Evolutionary conservation across 2,888 invertebrate genomes (phyloP).

Genomic region (Amiota mariae): DNA sequence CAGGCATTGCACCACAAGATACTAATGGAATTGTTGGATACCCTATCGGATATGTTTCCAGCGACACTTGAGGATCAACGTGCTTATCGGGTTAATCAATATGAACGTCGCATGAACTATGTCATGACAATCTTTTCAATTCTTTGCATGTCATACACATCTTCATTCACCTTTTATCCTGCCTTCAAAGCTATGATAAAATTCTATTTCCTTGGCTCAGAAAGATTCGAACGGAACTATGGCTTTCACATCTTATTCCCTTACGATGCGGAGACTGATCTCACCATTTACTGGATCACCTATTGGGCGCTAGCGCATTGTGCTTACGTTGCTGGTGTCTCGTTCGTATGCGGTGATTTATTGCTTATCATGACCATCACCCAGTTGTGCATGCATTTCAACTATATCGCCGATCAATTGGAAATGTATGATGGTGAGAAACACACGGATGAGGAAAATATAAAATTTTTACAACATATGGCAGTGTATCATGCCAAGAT

Average conservation of each 20-base stretch:
- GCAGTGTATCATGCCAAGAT: conserved; percentile 50
- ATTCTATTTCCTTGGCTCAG: conserved; percentile 52
- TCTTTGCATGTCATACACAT: conserved; percentile 60
- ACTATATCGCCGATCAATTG: conserved; percentile 55
- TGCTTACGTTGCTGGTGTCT: conserved; percentile 61
- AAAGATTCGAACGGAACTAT: conserved; percentile 55
- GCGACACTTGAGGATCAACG: conserved; percentile 43
- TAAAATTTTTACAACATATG: conserved; percentile 47
- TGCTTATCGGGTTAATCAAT: conserved; percentile 45
- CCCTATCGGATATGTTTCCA: conserved; percentile 56
- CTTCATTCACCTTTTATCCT: conserved; percentile 62
- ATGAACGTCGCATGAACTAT: conserved; percentile 49
- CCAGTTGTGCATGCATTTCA: conserved; percentile 61
- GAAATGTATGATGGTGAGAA: conserved; percentile 46
- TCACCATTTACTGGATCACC: conserved; percentile 56
- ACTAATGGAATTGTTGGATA: conserved; percentile 52
- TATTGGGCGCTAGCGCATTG: conserved; percentile 57
- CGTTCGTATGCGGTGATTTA: conserved; percentile 63
- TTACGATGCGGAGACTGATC: conserved; percentile 48
- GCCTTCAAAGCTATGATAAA: conserved; percentile 53
- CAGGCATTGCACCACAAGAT: conserved; percentile 48
- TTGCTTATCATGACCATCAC: conserved; percentile 61
- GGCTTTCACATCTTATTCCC: conserved; percentile 57
- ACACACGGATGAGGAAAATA: conserved; percentile 48
- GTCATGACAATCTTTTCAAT: conserved; percentile 56